Base-by-base conservation (phyloP, 2,113 vertebrate genomes). In the Hippocampus barbouri region DNA sequence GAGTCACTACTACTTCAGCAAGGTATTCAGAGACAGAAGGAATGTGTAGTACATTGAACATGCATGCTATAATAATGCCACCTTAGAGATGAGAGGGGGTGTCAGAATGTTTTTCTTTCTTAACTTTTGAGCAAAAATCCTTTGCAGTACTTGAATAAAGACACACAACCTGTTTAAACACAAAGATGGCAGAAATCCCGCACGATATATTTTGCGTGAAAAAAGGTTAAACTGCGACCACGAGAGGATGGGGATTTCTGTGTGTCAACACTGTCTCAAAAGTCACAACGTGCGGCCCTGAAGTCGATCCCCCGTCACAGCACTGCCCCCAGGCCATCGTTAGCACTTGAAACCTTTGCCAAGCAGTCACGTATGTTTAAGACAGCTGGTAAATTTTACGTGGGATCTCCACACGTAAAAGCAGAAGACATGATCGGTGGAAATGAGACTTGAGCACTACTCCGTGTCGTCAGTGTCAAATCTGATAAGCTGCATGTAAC, bases 71-170 rank as follows among this genome's bases (percentile, higher is more conserved):
- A 65, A 76, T 59, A 68, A 76, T 59, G 79, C 83, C 85, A 81
- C 75, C 84, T 83, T 74, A 69, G 66, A 74, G 61, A 87, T 40
- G 68, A 41, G 21, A 10, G 84, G 83, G 83, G 79, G 74, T 71
- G 67, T 77, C 82, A 86, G 88, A 87, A 88, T 86, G 81, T 89
- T 82, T 88, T 86, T 79, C 86, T 76, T 79, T 82, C 82, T 86
- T 51, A 85, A 79, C 62, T 83, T 87, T 86, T 78, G 81, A 88
- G 88, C 88, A 86, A 87, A 91, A 86, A 85, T 89, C 78, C 83
- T 91, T 89, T 89, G 89, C 83, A 83, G 92, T 93, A 91, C 87
- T 89, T 91, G 92, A 90, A 91, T 91, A 90, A 83, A 90, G 86
- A 86, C 88, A 85, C 85, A 91, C 61, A 66, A 43, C 7, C 43